Base-by-base conservation (phyloP, 2,797 vertebrate species). In the Simalia tracyae region DNA sequence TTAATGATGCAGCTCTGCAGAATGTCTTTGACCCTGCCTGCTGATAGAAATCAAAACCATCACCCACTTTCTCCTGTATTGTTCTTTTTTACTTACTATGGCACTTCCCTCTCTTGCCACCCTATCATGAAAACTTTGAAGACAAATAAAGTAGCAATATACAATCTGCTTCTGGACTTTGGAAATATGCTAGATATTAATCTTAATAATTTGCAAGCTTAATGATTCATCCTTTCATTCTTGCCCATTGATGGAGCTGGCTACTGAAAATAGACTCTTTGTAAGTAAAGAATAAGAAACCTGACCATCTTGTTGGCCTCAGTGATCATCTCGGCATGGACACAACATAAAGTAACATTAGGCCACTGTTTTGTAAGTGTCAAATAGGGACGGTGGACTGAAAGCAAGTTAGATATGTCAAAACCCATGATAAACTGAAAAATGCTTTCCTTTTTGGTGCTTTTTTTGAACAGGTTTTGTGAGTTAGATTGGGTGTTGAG, bases 371-470 rank as follows among this genome's bases (percentile, higher is more conserved):
- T 84, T 89, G 19, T 84, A 64, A 89, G 57, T 0, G 19, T 86
- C 76, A 94, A 94, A 93, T 11, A 84, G 5, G n/a, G 68, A 84
- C 7, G 3, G 19, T 81, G 31, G 91, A 88, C 85, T 92, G 90
- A 90, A 95, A 95, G 46, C 6, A 90, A 91, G 56, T 14, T 31
- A 50, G 2, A 8, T 91, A 8, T 81, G 46, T 61, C 76, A 90
- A 72, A 92, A 94, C 76, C 72, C 84, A 92, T 17, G n/a, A 4
- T 56, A 57, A 11, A 60, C 14, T 31, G 31, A 94, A 89, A 64
- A 90, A 87, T 92, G 72, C 68, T 87, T 24, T 88, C 93, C 89
- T 91, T 88, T 59, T 93, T 94, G 86, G 91, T 91, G 90, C 56
- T 91, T 56, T 94, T 24, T 26, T 46, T 92, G 22, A 91, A 86